phyloP scores from a whole-genome alignment of 53 echinoderm and acorn worm species.

The Actinopyga echinites region DNA sequence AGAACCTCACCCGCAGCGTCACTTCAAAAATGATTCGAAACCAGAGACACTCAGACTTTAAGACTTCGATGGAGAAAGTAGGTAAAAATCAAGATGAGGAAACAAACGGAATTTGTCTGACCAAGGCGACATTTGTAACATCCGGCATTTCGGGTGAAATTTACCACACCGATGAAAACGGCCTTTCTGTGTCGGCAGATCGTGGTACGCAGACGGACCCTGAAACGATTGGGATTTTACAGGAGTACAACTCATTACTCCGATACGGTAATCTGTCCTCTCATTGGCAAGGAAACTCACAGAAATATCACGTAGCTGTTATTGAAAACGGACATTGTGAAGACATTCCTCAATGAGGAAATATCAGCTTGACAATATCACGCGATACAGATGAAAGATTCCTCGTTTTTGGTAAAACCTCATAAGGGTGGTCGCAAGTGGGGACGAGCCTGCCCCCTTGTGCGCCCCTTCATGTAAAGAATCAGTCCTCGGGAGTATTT shows the following conservation, averaged over 20 bases:
- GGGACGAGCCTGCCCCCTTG: too few species aligned
- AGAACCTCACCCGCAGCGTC: constrained; percentile 6
- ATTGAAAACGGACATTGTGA: constrained; percentile 24
- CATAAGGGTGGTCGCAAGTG: too few species aligned
- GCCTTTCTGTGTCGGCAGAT: background rate
- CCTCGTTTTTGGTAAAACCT: too few species aligned
- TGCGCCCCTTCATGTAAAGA: too few species aligned
- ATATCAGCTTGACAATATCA: background rate
- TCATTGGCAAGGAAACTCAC: too few species aligned
- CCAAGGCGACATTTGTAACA: constrained; percentile 12
- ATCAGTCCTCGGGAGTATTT: too few species aligned
- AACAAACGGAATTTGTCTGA: constrained; percentile 12
- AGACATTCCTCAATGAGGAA: background rate
- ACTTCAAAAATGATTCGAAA: constrained; percentile 20
- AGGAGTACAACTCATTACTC: constrained; percentile 12
- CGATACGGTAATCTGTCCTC: background rate
- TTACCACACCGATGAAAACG: constrained; percentile 1
- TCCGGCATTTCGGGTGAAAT: constrained; percentile 1
- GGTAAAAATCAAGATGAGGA: constrained; percentile 12
- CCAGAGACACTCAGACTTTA: constrained; percentile 10
- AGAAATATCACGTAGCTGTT: background rate
- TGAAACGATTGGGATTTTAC: constrained; percentile 6
- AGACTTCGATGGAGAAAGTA: background rate
- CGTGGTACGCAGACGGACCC: constrained; percentile 34
- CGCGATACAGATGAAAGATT: background rate